Evolutionary conservation across 2,888 invertebrate genomes (phyloP).

Genomic region (Phalera bucephala): DNA sequence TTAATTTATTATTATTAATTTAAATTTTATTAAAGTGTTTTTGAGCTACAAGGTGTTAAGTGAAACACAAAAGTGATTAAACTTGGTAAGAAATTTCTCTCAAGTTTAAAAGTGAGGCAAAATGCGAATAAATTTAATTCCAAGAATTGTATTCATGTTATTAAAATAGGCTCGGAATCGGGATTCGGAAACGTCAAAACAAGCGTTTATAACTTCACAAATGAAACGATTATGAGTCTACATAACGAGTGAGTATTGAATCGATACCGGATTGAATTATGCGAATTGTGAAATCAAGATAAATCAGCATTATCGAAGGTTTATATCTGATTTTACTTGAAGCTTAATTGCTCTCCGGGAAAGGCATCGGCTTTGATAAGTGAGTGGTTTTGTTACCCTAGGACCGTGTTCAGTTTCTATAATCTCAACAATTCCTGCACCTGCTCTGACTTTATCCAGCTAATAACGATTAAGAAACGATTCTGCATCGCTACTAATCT

Average conservation of each 20-base stretch:
- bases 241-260: constrained; percentile 8
- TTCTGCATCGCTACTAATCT: constrained; percentile 29
- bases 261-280: constrained; percentile 18
- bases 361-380: constrained; percentile 26
- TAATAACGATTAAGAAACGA: constrained; percentile 33
- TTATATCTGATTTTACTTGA: constrained; percentile 25
- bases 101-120: constrained; percentile 24
- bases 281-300: constrained; percentile 19
- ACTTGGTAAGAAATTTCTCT: constrained; percentile 14
- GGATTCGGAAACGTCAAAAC: constrained; percentile 5
- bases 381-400: constrained; percentile 14
- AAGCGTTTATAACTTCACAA: constrained; percentile 1
- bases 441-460: constrained; percentile 38
- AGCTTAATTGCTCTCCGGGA: constrained; percentile 27
- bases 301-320: constrained; percentile 25
- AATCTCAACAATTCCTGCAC: constrained; percentile 41
- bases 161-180: constrained; percentile 15
- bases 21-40: constrained; percentile 22
- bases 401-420: constrained; percentile 23
- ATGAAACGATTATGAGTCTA: constrained; percentile 2
- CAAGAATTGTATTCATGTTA: constrained; percentile 22
- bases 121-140: constrained; percentile 25
- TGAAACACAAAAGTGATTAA: constrained; percentile 33
- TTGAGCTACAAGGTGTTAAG: constrained; percentile 25
- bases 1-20: too few species aligned